phyloP scores from a whole-genome alignment of 2,797 vertebrate species.

The Spinibarbus caldwelli region DNA sequence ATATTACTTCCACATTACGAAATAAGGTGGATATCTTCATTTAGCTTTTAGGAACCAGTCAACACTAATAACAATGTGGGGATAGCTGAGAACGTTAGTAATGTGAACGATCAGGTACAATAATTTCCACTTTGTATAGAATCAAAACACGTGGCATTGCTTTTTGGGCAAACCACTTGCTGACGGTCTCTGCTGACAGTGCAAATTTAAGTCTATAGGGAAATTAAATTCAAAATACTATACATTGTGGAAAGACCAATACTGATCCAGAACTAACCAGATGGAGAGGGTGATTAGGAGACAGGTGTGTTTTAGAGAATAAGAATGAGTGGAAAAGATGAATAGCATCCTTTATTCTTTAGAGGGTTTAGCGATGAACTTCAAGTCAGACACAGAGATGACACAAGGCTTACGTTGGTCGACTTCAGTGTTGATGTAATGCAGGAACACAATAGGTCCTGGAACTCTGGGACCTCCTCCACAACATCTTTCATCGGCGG shows the following conservation, averaged over 20 bases:
- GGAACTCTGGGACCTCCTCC: constrained; percentile 42
- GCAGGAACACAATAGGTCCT: constrained; percentile 46
- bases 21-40: not conserved
- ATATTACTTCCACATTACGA: not conserved
- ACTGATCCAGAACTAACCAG: constrained; percentile 37
- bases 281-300: constrained; percentile 1
- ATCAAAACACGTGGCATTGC: constrained; percentile 58
- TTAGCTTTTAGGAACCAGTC: not conserved
- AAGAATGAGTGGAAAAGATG: constrained; percentile 12
- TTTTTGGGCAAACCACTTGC: constrained; percentile 12
- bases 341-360: constrained; percentile 40
- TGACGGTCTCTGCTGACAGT: constrained; percentile 13
- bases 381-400: constrained; percentile 26
- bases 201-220: constrained; percentile 1
- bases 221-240: not conserved
- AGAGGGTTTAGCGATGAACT: constrained; percentile 35
- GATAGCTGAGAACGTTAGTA: not conserved
- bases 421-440: constrained; percentile 25
- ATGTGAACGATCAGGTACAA: constrained; percentile 31
- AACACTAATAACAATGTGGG: not conserved
- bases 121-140: constrained; percentile 64
- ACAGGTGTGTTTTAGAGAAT: constrained; percentile 30
- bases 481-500: constrained; percentile 50
- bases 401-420: constrained; percentile 20
- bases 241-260: constrained; percentile 29